Base-by-base conservation (phyloP, 2,797 vertebrate genomes). In the Apodemus agrarius region DNA sequence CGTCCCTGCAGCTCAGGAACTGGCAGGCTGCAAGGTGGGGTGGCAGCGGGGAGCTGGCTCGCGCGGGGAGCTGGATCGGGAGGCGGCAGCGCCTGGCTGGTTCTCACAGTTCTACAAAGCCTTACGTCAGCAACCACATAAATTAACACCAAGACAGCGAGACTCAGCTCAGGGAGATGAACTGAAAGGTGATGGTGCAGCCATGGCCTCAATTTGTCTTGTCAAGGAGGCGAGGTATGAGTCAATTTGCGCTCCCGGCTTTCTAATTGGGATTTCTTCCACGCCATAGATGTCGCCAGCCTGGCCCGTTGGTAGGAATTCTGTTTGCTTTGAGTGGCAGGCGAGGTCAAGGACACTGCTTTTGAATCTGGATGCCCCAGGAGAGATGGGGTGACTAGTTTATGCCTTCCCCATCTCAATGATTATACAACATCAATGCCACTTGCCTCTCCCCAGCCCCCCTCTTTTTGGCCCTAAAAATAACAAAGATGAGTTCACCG, bases 401-500 rank as follows among this genome's bases (percentile, higher is more conserved):
- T 93, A 88, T 8, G 12, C 19, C 24, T 63, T 40, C 59, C 72
- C 1, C 7, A 57, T 57, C 7, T 67, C 26, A 63, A n/a, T 80
- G 85, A 86, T 95, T 80, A 87, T 11, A 92, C 90, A 90, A 57
- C 85, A 67, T 95, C 65, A 65, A 26, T 69, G 87, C 92, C 65
- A 69, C 67, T 90, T 83, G 90, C 75, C 69, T 96, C 34, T 94
- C 52, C 52, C 89, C 86, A 9, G 21, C 17, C 2, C 2, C 61
- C 61, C 1, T 12, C 6, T 31, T 80, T 85, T 52, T 37, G 78
- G 76, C 13, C 90, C 85, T 95, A 91, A 95, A 97, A 97, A 96
- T 97, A 97, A 89, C 80, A 89, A 94, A 95, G 93, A 95, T 86
- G 74, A 95, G 57, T 96, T 97, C 83, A 93, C n/a, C 54, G 75